A percentile compares a stretch with the other conserved stretches of the same genome.
Evolutionary conservation across 2,113 vertebrate genomes (phyloP).

Genomic region (Pterophyllum scalare): DNA sequence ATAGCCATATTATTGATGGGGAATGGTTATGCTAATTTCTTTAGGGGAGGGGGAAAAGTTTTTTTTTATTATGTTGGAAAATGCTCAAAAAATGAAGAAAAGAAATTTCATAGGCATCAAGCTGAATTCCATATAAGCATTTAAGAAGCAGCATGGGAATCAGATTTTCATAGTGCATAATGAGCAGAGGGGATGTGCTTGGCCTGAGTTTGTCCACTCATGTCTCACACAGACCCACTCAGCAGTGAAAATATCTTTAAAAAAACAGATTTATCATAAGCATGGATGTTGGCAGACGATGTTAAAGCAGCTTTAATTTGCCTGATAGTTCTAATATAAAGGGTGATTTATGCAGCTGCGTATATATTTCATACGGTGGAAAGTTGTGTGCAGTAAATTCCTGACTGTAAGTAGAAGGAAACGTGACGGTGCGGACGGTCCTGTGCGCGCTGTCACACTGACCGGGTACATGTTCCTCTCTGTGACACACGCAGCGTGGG

Average conservation of each 20-base stretch:
- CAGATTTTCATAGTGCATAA: conserved; percentile 82
- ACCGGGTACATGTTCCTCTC: conserved; percentile 47
- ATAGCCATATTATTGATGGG: conserved; percentile 95
- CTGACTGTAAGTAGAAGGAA: not conserved
- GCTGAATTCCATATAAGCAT: conserved; percentile 88
- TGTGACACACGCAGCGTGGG: conserved; percentile 57
- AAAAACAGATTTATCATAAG: not conserved
- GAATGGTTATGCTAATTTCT: conserved; percentile 94
- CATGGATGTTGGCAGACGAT: not conserved
- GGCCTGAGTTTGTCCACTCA: conserved; percentile 75
- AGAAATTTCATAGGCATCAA: conserved; percentile 88
- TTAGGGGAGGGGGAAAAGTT: conserved; percentile 79
- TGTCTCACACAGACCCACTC: conserved; percentile 4
- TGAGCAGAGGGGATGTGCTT: conserved; percentile 75
- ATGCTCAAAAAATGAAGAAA: conserved; percentile 80
- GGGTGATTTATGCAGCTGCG: not conserved
- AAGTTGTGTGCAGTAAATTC: not conserved
- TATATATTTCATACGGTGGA: not conserved
- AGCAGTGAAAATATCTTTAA: not conserved
- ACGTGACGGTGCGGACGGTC: conserved; percentile 32
- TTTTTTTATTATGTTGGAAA: conserved; percentile 88
- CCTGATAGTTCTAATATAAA: not conserved
- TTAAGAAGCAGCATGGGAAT: conserved; percentile 85
- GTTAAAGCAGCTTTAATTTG: not conserved
- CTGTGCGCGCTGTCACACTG: conserved; percentile 58